phyloP scores from a whole-genome alignment of 2,797 vertebrate genomes.

The Pteronotus mesoamericanus region DNA sequence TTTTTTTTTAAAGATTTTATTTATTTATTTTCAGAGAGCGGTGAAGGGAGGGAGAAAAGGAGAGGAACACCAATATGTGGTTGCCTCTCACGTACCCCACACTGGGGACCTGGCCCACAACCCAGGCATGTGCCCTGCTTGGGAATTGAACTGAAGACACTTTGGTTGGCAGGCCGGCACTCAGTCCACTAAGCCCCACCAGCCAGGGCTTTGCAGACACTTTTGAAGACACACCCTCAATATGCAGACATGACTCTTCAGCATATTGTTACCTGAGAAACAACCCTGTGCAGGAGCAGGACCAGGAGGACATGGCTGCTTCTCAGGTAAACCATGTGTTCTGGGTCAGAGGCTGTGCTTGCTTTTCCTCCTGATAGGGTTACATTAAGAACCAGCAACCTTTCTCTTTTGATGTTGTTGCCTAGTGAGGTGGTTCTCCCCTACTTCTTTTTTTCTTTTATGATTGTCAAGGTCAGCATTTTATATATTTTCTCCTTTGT shows the following conservation, averaged over 20 bases:
- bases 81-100: too few relatives aligned
- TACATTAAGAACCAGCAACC: neutral
- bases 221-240: neutral
- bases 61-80: too few relatives aligned
- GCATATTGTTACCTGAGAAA: neutral
- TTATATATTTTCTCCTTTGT: neutral
- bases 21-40: too few relatives aligned
- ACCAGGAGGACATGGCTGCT: neutral
- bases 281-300: too few relatives aligned
- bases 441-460: neutral
- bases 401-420: neutral
- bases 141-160: too few relatives aligned
- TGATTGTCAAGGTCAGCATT: neutral
- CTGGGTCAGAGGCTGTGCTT: rapidly evolving
- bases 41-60: too few relatives aligned
- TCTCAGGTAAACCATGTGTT: neutral
- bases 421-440: neutral
- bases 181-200: too few relatives aligned
- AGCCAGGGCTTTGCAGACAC: too few relatives aligned
- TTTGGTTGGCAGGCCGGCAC: too few relatives aligned
- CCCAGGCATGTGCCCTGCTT: too few relatives aligned
- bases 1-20: too few relatives aligned
- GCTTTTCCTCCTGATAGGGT: neutral
- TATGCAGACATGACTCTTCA: neutral
- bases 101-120: too few relatives aligned